Base-by-base conservation (phyloP, 2,888 invertebrate species). In the Cryptosula pallasiana region DNA sequence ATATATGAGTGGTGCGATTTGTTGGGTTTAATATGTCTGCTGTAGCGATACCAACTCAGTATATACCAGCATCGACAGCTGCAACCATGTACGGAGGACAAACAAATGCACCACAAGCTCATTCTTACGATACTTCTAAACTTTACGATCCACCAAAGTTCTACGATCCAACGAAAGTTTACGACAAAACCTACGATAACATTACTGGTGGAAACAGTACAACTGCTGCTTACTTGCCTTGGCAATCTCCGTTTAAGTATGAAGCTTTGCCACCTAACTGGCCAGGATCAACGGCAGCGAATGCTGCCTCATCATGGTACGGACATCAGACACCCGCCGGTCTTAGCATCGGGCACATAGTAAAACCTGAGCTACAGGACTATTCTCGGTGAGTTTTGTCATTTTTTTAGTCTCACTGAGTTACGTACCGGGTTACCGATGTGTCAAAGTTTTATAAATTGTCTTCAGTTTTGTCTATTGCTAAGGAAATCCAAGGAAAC, bases 71-170 rank as follows among this genome's bases (percentile, higher is more conserved):
- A 29, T 57, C 57, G 16, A n/a, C 57, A n/a, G 57, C n/a, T 9
- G 57, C n/a, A n/a, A 63, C 32, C 13, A 63, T 63, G 63, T 63
- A 63, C 63, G 32, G 63, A 32, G 63, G 63, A 34, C 63, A 63
- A 32, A 20, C 20, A n/a, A 27, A 9, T 32, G 32, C 63, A 29
- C 63, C 63, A 32, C 63, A 63, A n/a, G 63, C 63, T 9, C 63
- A 63, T 63, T 16, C 32, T 13, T 63, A 63, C 34, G 63, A 63
- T 13, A 27, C 20, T 5, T 9, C 63, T 32, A 63, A 63, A 27
- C 20, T 63, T 13, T 63, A 63, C 34, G 63, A 63, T n/a, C 16
- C 63, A 34, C 25, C 63, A 32, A 63, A 63, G n/a, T 5, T 27
- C n/a, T 63, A 63, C 32, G 63, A 63, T 32, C 32, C 63, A 63